Percentiles rank a stretch among this genome's conserved stretches.
Evolutionary conservation across 1,140 invertebrate species (phyloP).

Genomic region (Caenorhabditis elegans): DNA sequence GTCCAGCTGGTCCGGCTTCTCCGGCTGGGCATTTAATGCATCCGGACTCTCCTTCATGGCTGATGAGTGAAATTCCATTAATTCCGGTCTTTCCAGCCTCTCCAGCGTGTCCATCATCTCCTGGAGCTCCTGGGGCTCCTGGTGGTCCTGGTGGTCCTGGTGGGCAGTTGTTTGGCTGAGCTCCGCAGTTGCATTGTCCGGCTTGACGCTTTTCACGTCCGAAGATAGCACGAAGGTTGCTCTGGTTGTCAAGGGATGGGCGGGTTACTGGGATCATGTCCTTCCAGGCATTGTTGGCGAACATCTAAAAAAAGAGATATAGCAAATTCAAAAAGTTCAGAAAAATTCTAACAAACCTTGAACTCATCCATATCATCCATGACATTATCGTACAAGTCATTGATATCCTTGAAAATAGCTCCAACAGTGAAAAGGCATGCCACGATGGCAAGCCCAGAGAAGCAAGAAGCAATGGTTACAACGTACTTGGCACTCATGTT

Average conservation of each 20-base stretch:
- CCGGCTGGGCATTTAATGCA: slow-evolving; percentile 5
- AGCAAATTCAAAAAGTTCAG: background rate
- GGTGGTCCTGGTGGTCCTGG: slow-evolving; percentile 40
- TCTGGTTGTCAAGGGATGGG: slow-evolving; percentile 12
- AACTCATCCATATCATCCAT: slow-evolving; percentile 51
- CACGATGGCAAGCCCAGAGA: slow-evolving; percentile 42
- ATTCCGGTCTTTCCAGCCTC: slow-evolving; percentile 22
- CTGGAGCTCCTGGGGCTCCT: slow-evolving; percentile 31
- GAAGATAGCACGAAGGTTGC: slow-evolving; percentile 32
- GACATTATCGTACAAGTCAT: slow-evolving; percentile 50
- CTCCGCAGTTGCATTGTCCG: slow-evolving; percentile 40
- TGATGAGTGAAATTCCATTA: background rate
- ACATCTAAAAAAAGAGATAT: slow-evolving; percentile 6
- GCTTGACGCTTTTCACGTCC: slow-evolving; percentile 32
- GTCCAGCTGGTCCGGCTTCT: slow-evolving; percentile 25
- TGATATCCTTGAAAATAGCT: slow-evolving; percentile 49
- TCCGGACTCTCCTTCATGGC: background rate
- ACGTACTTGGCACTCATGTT: slow-evolving; percentile 44
- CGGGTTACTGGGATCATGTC: slow-evolving; percentile 37
- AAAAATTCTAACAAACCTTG: slow-evolving; percentile 5
- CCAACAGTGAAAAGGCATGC: slow-evolving; percentile 46
- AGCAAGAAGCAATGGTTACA: slow-evolving; percentile 35
- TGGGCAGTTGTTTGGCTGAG: slow-evolving; percentile 42
- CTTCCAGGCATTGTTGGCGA: slow-evolving; percentile 46
- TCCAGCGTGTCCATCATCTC: slow-evolving; percentile 13